Conservation (phyloP, 2,888 invertebrate genomes). For the Zygothrica quintamaculata region DNA sequence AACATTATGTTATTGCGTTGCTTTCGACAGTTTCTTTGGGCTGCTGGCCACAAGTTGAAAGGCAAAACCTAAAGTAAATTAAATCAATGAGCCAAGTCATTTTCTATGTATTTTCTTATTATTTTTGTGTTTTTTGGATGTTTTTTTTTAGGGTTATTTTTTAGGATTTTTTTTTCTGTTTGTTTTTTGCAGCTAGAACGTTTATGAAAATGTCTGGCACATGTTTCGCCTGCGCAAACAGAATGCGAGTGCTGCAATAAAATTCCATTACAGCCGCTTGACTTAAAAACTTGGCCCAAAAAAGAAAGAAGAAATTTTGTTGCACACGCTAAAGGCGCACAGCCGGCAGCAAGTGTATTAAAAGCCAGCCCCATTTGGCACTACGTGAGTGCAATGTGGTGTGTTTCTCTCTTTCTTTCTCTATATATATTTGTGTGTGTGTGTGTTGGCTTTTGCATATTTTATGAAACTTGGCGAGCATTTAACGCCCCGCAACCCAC, state of each 20-base stretch:
- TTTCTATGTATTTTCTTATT: constrained; percentile 8
- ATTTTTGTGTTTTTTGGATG: no score
- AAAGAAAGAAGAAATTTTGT: no score
- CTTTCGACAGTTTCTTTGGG: constrained; percentile 53
- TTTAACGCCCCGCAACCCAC: constrained; percentile 60
- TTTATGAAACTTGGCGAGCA: constrained; percentile 77
- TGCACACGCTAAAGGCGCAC: constrained; percentile 42
- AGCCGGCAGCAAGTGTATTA: constrained; percentile 64
- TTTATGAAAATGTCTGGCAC: constrained; percentile 76
- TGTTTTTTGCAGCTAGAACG: no score
- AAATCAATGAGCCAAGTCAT: constrained; percentile 36
- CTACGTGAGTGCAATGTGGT: constrained; percentile 64
- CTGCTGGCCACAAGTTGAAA: constrained; percentile 27
- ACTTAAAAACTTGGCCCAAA: constrained; percentile 75
- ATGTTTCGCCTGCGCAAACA: constrained; percentile 74
- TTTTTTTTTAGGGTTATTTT: not conserved
- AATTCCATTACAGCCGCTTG: constrained; percentile 76
- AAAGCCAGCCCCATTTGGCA: constrained; percentile 62
- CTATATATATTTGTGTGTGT: constrained; percentile 27
- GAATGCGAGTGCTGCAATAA: constrained; percentile 75
- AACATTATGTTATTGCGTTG: constrained; percentile 66
- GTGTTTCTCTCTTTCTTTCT: no score
- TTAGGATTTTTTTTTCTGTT: constrained; percentile 17
- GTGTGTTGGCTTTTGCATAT: constrained; percentile 67
- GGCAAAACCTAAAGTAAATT: constrained; percentile 45